Evolutionary conservation across 1,140 invertebrate species (phyloP).

Genomic region (Hylaeus anthracinus): DNA sequence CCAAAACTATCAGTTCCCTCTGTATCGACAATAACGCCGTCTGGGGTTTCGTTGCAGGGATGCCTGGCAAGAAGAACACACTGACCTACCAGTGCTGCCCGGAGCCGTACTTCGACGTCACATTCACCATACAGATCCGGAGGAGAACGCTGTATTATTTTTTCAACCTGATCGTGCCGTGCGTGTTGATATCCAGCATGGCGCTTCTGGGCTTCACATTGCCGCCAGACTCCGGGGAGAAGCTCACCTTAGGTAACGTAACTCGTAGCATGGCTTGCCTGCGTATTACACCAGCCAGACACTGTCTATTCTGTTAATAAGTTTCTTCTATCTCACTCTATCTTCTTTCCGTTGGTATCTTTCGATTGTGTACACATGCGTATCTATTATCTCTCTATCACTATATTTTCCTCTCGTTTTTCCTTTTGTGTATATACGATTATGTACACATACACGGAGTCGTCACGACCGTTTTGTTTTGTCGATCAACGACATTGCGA

Average conservation of each 20-base stretch:
- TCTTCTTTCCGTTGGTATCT: slow-evolving; percentile 48
- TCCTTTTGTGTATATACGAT: slow-evolving; percentile 23
- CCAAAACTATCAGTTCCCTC: background rate
- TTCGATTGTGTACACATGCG: slow-evolving; percentile 39
- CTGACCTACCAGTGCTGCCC: slow-evolving; percentile 92
- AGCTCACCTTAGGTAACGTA: slow-evolving; percentile 95
- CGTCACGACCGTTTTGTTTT: slow-evolving; percentile 28
- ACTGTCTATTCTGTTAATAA: slow-evolving; percentile 33
- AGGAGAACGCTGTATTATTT: slow-evolving; percentile 99
- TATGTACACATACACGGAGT: slow-evolving; percentile 28
- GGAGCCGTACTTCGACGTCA: slow-evolving; percentile 98
- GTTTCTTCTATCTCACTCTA: slow-evolving; percentile 11
- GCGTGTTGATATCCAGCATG: slow-evolving; percentile 98
- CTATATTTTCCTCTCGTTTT: slow-evolving; percentile 5
- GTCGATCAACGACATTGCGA: slow-evolving; percentile 6
- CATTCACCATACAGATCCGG: slow-evolving; percentile 98
- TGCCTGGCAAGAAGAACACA: slow-evolving; percentile 92
- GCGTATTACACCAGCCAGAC: slow-evolving; percentile 62
- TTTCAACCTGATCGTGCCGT: slow-evolving; percentile 99
- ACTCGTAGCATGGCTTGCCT: slow-evolving; percentile 68
- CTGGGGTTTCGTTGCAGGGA: slow-evolving; percentile 82
- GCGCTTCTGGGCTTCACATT: slow-evolving; percentile 98
- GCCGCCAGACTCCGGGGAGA: slow-evolving; percentile 99
- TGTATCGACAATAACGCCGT: background rate
- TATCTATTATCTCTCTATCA: slow-evolving; percentile 23